Conservation (phyloP, 2,888 invertebrate genomes). For the Choristoneura rosaceana region DNA sequence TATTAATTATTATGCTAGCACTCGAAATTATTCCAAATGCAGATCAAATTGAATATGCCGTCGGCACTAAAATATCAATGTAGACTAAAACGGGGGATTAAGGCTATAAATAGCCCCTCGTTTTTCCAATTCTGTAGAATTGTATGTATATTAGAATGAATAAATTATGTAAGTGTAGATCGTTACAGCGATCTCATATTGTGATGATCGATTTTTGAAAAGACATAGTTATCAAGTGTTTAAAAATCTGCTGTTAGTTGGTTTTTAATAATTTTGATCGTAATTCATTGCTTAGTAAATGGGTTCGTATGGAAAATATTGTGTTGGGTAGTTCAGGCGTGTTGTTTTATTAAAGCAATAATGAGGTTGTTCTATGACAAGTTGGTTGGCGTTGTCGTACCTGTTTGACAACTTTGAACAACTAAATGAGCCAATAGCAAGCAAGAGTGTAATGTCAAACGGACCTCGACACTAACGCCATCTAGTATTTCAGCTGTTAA, state of each 20-base stretch:
- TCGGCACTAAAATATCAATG: neutral
- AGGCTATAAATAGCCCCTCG: neutral
- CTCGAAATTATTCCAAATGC: neutral
- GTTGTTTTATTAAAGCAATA: neutral
- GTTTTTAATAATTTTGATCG: neutral
- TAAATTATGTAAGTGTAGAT: neutral
- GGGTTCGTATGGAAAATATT: neutral
- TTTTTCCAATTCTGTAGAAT: neutral
- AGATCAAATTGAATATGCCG: too few species aligned
- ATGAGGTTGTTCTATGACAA: neutral
- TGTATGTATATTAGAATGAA: slow-evolving; percentile 4
- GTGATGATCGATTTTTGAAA: neutral
- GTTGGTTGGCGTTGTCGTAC: too few species aligned
- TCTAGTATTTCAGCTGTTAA: too few species aligned
- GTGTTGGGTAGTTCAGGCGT: neutral
- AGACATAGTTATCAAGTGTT: neutral
- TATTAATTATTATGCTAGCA: neutral
- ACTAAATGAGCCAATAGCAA: too few species aligned
- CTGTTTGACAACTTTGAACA: too few species aligned
- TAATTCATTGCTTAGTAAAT: neutral
- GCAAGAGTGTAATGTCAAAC: too few species aligned
- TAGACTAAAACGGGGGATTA: neutral
- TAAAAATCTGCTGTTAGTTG: neutral
- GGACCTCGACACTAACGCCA: too few species aligned
- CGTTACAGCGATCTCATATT: neutral